Conservation (phyloP, 2,797 vertebrate species). For the Pampus argenteus region DNA sequence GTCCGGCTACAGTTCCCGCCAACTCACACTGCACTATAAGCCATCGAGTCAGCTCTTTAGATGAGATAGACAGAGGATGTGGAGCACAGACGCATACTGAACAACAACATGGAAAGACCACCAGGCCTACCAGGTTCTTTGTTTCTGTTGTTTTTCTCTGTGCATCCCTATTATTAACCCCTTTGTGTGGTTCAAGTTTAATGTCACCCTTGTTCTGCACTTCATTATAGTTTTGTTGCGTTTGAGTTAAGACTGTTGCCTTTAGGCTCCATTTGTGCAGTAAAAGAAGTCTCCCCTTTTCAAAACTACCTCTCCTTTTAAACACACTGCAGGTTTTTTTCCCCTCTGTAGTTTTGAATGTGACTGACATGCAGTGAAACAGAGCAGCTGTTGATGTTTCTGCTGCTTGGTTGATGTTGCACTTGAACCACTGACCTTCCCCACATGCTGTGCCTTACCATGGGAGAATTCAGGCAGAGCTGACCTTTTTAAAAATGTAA, state of each 20-base stretch:
- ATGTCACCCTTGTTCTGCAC: conserved; percentile 32
- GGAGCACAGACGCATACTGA: background rate
- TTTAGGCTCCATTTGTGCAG: conserved; percentile 50
- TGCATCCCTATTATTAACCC: conserved; percentile 7
- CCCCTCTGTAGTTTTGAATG: background rate
- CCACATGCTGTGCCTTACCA: conserved; percentile 51
- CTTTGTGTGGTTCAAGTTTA: conserved; percentile 49
- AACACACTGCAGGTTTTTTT: conserved; percentile 12
- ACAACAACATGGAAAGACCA: conserved; percentile 7
- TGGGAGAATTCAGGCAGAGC: conserved; percentile 33
- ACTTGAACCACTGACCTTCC: conserved; percentile 43
- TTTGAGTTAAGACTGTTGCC: conserved; percentile 54
- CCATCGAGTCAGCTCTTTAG: conserved; percentile 78
- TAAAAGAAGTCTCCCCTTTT: background rate
- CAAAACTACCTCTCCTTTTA: conserved; percentile 27
- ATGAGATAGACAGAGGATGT: conserved; percentile 53
- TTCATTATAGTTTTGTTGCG: conserved; percentile 30
- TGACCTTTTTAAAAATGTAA: background rate
- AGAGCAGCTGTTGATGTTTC: conserved; percentile 54
- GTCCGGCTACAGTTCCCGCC: conserved; percentile 84
- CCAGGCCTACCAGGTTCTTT: conserved; percentile 1
- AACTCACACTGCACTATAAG: conserved; percentile 83
- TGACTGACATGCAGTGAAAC: conserved; percentile 26
- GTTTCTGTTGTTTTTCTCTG: conserved; percentile 40
- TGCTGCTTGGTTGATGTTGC: conserved; percentile 24